Conservation (phyloP, 2,113 vertebrate species). For the Hypomesus transpacificus region DNA sequence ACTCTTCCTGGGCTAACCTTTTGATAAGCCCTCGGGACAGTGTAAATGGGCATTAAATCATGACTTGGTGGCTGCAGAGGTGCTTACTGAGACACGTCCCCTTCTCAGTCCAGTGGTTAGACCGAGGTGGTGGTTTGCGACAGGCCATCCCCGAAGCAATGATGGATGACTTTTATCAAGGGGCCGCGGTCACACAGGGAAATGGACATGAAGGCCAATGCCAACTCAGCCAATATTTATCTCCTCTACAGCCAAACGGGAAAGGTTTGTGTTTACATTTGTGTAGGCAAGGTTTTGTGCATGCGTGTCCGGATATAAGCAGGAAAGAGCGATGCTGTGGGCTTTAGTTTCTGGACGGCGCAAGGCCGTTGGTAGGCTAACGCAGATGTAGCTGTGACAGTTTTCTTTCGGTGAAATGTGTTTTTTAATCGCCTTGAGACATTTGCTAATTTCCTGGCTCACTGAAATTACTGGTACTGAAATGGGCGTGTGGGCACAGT, state of each 20-base stretch:
- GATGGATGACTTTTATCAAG: conserved; percentile 95
- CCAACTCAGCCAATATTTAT: conserved; percentile 79
- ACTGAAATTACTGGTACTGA: no score
- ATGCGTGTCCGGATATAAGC: not conserved
- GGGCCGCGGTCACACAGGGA: conserved; percentile 75
- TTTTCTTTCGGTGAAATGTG: no score
- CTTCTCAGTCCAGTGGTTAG: conserved; percentile 86
- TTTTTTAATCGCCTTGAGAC: no score
- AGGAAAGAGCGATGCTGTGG: not conserved
- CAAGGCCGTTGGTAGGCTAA: no score
- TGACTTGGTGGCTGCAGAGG: conserved; percentile 73
- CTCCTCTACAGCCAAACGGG: conserved; percentile 22
- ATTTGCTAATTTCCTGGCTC: no score
- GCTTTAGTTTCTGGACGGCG: no score
- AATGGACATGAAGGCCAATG: conserved; percentile 79
- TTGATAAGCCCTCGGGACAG: conserved; percentile 76
- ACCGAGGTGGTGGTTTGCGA: conserved; percentile 75
- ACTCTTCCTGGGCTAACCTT: conserved; percentile 60
- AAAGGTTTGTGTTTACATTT: not conserved
- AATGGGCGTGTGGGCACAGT: no score
- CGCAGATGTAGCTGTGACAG: no score
- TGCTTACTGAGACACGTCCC: conserved; percentile 89
- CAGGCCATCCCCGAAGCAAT: conserved; percentile 87
- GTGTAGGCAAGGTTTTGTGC: conserved; percentile 2
- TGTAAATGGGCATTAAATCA: conserved; percentile 97